Conservation (phyloP, 2,888 invertebrate genomes). For the Agriopis leucophaearia region DNA sequence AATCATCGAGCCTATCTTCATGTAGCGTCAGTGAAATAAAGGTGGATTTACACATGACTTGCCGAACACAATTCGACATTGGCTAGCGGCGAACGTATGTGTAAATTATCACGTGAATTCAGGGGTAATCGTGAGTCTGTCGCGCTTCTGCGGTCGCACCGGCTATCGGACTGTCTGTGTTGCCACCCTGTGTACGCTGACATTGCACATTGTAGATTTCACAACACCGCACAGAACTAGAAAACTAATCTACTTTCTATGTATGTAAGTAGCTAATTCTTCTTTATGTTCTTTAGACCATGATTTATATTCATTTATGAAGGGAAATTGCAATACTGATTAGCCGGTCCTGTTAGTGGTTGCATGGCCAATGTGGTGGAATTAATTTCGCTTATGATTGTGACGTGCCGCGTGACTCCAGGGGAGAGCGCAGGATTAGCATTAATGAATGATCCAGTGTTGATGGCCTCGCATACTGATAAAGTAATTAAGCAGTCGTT, state of each 20-base stretch:
- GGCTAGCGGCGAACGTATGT: constrained; percentile 59
- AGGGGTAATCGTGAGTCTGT: constrained; percentile 62
- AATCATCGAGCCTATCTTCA: constrained; percentile 38
- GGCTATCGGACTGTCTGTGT: constrained; percentile 55
- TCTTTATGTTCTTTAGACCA: neutral
- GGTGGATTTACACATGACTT: constrained; percentile 70
- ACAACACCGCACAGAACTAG: neutral
- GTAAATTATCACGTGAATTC: constrained; percentile 78
- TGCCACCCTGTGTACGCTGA: constrained; percentile 36
- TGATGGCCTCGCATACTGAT: constrained; percentile 35
- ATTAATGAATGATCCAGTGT: constrained; percentile 33
- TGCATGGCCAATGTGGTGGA: constrained; percentile 21
- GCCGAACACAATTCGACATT: constrained; percentile 68
- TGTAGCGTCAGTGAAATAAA: constrained; percentile 54
- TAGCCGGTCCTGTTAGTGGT: constrained; percentile 11
- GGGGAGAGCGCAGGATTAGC: constrained; percentile 30
- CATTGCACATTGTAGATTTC: constrained; percentile 8
- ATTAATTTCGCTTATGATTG: constrained; percentile 36
- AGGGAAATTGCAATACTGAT: constrained; percentile 10
- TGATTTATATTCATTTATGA: neutral
- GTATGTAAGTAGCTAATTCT: neutral
- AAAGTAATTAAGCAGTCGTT: constrained; percentile 32
- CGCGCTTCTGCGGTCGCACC: constrained; percentile 65
- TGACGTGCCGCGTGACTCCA: constrained; percentile 26
- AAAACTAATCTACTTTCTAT: neutral